A percentile compares a stretch with the other conserved stretches of the same genome.
Evolutionary conservation across 2,888 invertebrate genomes (phyloP).

Genomic region (Antheraea yamamai): DNA sequence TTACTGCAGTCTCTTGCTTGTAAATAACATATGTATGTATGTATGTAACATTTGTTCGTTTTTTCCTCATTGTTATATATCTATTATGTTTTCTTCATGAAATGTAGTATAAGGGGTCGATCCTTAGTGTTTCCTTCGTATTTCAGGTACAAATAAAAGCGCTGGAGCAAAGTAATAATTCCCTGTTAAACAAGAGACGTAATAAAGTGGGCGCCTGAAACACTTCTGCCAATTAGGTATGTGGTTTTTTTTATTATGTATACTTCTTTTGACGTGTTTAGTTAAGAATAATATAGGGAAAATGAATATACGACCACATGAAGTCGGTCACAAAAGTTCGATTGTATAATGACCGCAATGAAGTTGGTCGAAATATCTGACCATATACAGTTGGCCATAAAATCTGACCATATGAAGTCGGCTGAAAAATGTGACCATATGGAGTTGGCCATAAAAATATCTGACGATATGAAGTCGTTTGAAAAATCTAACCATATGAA

Average conservation of each 20-base stretch:
- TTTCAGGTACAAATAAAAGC: constrained; percentile 94
- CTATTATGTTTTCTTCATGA: no score
- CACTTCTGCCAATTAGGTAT: not conserved
- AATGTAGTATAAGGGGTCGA: no score
- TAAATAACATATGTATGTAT: no score
- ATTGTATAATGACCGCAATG: not conserved
- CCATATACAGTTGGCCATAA: not conserved
- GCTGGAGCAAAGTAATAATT: constrained; percentile 95
- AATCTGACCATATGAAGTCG: not conserved
- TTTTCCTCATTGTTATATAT: no score
- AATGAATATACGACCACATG: not conserved
- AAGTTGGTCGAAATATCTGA: no score
- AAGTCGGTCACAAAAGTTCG: no score
- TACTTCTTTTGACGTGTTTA: not conserved
- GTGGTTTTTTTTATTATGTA: not conserved
- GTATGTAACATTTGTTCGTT: no score
- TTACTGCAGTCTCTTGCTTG: no score
- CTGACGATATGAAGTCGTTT: not conserved
- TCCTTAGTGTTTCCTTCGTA: constrained; percentile 15
- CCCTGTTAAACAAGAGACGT: constrained; percentile 92
- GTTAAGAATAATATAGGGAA: not conserved
- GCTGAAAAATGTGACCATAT: not conserved
- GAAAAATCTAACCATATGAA: no score
- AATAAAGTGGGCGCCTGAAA: constrained; percentile 79
- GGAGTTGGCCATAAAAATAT: not conserved